phyloP scores from a whole-genome alignment of 2,797 vertebrate genomes.

The Sardinella longiceps region DNA sequence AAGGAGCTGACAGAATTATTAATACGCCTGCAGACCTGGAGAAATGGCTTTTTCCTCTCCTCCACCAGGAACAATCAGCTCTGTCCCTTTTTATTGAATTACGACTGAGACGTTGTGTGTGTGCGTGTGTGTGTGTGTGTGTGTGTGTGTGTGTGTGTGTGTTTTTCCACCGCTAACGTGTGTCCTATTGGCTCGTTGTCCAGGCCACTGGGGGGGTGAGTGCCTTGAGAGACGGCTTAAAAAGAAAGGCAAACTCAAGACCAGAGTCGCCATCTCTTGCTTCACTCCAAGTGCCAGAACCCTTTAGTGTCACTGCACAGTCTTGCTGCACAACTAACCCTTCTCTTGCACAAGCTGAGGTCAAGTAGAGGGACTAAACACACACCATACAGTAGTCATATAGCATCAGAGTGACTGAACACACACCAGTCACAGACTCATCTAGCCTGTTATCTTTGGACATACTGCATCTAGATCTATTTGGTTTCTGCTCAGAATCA shows the following conservation, averaged over 20 bases:
- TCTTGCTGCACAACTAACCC: background rate
- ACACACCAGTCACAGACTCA: background rate
- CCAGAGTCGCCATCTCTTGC: background rate
- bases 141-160: no score
- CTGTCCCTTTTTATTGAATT: conserved; percentile 48
- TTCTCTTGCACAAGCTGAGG: conserved; percentile 29
- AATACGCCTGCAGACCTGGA: conserved; percentile 38
- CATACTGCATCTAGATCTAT: no score
- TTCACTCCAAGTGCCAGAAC: conserved; percentile 4
- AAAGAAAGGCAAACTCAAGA: conserved; percentile 31
- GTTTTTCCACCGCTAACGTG: conserved; percentile 43
- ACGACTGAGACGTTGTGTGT: conserved; percentile 25
- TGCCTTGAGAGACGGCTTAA: conserved; percentile 42
- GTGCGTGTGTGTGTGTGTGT: no score
- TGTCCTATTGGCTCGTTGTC: conserved; percentile 44
- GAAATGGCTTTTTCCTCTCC: conserved; percentile 31
- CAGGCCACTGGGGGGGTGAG: conserved; percentile 30
- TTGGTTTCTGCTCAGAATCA: conserved; percentile 34
- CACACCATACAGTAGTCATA: background rate
- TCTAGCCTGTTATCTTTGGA: conserved; percentile 44
- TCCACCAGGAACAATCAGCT: conserved; percentile 41
- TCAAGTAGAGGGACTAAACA: conserved; percentile 12
- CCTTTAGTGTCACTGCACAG: conserved; percentile 24
- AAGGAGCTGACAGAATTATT: conserved; percentile 49
- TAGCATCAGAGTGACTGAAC: no score